A percentile compares a stretch with the other conserved stretches of the same genome.
Evolutionary conservation across 2,888 invertebrate genomes (phyloP).

Genomic region (Tinea semifulvella): DNA sequence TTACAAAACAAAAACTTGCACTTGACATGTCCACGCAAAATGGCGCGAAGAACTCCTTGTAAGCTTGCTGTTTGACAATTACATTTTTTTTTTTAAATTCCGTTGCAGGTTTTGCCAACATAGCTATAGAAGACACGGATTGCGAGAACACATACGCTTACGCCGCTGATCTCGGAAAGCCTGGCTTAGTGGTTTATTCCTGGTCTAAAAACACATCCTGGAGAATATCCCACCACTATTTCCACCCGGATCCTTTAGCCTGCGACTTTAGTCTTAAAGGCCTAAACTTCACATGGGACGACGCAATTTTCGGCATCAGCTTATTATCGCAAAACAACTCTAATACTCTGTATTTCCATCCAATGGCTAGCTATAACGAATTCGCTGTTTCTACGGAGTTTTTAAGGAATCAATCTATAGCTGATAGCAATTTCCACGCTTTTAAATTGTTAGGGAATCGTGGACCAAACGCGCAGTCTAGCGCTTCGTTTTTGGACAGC

Average conservation of each 20-base stretch:
- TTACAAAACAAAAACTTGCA: no score
- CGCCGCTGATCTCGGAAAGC: constrained; percentile 73
- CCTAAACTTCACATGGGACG: constrained; percentile 77
- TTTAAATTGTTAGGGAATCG: constrained; percentile 75
- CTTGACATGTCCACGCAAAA: no score
- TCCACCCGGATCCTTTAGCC: constrained; percentile 75
- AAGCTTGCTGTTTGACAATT: no score
- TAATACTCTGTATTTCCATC: constrained; percentile 81
- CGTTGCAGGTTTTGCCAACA: constrained; percentile 75
- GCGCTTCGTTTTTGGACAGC: constrained; percentile 75
- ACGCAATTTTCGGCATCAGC: constrained; percentile 80
- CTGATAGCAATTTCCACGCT: constrained; percentile 66
- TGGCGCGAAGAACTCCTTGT: no score
- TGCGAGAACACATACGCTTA: constrained; percentile 80
- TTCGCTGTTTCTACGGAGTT: constrained; percentile 77
- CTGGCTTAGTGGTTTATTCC: constrained; percentile 79
- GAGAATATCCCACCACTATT: constrained; percentile 76
- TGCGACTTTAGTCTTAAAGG: constrained; percentile 79
- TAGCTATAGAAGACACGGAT: constrained; percentile 78
- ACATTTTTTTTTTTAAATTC: no score
- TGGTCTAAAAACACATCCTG: constrained; percentile 77
- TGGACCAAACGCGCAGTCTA: constrained; percentile 77
- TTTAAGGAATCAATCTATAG: constrained; percentile 67
- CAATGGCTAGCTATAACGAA: constrained; percentile 79
- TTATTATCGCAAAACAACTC: constrained; percentile 73